These are phyloP conservation scores for Oophaga pumilio DNA, from an alignment of 2,113 vertebrate species.

Conservation along the genomic window DNA sequence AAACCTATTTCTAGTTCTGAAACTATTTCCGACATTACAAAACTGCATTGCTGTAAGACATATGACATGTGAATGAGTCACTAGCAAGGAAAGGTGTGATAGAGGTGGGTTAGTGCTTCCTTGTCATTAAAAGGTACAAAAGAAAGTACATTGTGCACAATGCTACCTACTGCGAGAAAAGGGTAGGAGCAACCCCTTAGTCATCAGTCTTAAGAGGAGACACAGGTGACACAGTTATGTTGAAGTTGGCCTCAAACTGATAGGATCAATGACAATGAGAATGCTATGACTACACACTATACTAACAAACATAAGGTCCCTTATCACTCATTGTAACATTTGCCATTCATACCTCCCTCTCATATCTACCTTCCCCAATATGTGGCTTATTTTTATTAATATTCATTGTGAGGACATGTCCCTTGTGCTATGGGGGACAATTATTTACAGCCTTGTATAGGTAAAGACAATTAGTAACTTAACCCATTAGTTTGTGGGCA, in stretches of 20 bases:
- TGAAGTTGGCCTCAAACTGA: not conserved
- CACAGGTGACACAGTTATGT: not conserved
- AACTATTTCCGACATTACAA: not conserved
- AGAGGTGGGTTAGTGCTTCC: not conserved
- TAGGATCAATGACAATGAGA: not conserved
- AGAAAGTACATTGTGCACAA: not conserved
- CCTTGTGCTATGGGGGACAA: no score
- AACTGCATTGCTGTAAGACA: not conserved
- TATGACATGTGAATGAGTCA: slow-evolving; percentile 12
- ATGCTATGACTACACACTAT: not conserved
- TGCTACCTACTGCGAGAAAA: not conserved
- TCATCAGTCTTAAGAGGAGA: not conserved
- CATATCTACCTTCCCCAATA: not conserved
- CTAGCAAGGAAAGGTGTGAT: slow-evolving; percentile 4
- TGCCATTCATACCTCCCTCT: not conserved
- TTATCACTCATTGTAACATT: not conserved
- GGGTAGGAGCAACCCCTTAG: not conserved
- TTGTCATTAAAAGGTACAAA: slow-evolving; percentile 4
- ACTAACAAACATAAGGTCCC: no score
- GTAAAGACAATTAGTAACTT: no score
- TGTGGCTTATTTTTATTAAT: no score
- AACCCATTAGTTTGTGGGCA: no score
- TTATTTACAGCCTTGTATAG: no score
- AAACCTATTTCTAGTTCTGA: not conserved
- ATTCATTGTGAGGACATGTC: no score